phyloP scores from a whole-genome alignment of 2,113 vertebrate species.

The Anarhynchus alexandrinus region DNA sequence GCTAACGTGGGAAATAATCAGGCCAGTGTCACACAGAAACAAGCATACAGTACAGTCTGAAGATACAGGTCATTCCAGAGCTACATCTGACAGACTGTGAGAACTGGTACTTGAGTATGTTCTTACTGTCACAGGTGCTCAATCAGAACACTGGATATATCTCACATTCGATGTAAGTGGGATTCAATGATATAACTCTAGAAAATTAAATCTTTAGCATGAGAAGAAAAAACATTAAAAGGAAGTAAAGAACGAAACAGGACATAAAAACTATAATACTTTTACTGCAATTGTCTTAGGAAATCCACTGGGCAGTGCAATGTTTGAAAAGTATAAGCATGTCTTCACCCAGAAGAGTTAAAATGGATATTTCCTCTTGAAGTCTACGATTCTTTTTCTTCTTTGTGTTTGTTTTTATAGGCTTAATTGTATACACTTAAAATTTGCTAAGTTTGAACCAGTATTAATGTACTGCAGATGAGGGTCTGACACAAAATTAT shows the following conservation, averaged over 20 bases:
- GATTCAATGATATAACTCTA: neutral
- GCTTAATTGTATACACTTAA: neutral
- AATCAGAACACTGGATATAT: neutral
- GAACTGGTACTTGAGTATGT: neutral
- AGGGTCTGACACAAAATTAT: neutral
- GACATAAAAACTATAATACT: neutral
- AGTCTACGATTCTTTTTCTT: neutral
- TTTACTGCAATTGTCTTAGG: neutral
- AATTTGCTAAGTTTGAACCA: neutral
- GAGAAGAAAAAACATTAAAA: neutral
- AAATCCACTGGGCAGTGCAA: neutral
- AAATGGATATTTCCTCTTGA: neutral
- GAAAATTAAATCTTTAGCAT: neutral
- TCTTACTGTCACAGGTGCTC: neutral
- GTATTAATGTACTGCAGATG: neutral
- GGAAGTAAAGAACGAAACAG: neutral
- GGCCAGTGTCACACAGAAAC: neutral
- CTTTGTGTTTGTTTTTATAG: neutral
- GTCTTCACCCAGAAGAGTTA: neutral
- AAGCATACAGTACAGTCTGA: neutral
- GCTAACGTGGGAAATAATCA: neutral
- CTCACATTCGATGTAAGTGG: too few relatives aligned
- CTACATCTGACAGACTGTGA: neutral
- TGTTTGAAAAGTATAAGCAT: neutral
- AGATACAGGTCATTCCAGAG: neutral